Percentiles rank a stretch among this genome's conserved stretches.
These are phyloP conservation scores for Heliconius sara DNA, from an alignment of 2,888 invertebrate species.

Conservation along the genomic window DNA sequence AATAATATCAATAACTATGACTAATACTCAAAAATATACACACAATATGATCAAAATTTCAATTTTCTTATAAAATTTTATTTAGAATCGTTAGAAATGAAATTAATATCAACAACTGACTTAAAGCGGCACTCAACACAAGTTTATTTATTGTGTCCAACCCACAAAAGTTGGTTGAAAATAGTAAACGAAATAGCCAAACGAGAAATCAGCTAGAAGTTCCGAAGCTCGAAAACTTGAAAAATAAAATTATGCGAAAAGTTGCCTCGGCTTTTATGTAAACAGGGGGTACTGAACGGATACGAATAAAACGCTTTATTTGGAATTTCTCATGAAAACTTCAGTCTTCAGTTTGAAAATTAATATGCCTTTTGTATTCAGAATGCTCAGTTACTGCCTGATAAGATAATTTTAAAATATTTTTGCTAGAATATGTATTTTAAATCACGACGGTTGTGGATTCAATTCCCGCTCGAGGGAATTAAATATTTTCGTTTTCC, in stretches of 20 bases:
- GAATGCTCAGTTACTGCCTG: neutral
- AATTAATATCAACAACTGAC: slow-evolving; percentile 23
- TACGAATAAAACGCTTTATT: slow-evolving; percentile 44
- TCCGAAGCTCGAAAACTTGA: slow-evolving; percentile 55
- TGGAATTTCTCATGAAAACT: slow-evolving; percentile 33
- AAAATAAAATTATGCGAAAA: slow-evolving; percentile 65
- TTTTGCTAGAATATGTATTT: neutral
- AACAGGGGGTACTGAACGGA: slow-evolving; percentile 42
- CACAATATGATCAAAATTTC: neutral
- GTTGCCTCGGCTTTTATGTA: slow-evolving; percentile 49
- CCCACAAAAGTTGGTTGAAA: slow-evolving; percentile 53
- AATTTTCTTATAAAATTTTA: neutral
- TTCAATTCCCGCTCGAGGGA: no score
- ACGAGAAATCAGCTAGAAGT: slow-evolving; percentile 57
- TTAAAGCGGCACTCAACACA: slow-evolving; percentile 28
- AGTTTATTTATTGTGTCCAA: slow-evolving; percentile 55
- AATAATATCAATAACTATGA: neutral
- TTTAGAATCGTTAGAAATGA: neutral
- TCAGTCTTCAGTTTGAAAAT: slow-evolving; percentile 2
- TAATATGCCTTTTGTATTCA: slow-evolving; percentile 25
- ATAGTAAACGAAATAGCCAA: slow-evolving; percentile 52
- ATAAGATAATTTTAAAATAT: neutral
- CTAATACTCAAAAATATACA: no score
- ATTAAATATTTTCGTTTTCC: no score
- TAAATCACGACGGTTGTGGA: no score